phyloP scores from a whole-genome alignment of 2,113 vertebrate genomes.

The Eulemur macaco region DNA sequence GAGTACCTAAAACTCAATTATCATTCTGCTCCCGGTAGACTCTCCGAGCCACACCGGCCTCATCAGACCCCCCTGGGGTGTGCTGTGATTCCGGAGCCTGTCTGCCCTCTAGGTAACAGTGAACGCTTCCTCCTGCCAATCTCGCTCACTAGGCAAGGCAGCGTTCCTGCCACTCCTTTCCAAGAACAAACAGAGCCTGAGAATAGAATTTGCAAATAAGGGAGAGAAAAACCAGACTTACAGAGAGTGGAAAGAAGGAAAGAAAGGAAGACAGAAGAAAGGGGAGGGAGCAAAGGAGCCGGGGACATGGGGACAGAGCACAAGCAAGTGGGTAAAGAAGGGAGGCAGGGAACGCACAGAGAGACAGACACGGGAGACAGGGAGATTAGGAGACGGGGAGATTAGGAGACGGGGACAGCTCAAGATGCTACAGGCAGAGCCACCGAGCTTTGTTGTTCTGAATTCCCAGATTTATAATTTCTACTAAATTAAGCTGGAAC shows the following conservation, averaged over 20 bases:
- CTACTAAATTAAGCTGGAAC: background rate
- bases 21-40: background rate
- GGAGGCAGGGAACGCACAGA: background rate
- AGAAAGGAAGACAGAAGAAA: background rate
- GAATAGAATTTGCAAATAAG: background rate
- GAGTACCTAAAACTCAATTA: rapidly evolving
- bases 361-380: background rate
- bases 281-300: rapidly evolving
- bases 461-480: background rate
- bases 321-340: background rate
- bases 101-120: too few relatives aligned
- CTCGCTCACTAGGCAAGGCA: too few relatives aligned
- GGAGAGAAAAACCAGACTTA: background rate
- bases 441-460: too few relatives aligned
- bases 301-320: too few relatives aligned
- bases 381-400: too few relatives aligned
- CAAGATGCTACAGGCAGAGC: rapidly evolving
- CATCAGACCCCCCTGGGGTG: rapidly evolving
- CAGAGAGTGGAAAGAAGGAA: too few relatives aligned
- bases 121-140: rapidly evolving
- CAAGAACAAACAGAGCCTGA: background rate
- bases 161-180: rapidly evolving
- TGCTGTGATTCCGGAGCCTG: rapidly evolving
- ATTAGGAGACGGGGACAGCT: rapidly evolving
- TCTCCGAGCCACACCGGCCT: background rate